These are phyloP conservation scores for Ichneumoninae sp. DNA, from an alignment of 2,888 invertebrate genomes.

Conservation along the genomic window DNA sequence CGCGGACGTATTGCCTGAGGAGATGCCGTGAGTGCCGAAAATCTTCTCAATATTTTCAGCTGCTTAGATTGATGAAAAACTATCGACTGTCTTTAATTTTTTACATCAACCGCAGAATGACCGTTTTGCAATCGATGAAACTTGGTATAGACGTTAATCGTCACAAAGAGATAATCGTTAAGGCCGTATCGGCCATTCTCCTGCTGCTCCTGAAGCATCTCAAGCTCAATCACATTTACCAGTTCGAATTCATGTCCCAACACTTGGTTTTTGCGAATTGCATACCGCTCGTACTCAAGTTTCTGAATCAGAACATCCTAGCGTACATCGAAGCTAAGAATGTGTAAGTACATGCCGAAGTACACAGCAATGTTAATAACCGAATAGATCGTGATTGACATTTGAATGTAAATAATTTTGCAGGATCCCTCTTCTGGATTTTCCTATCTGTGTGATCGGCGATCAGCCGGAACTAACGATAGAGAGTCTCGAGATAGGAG, in stretches of 20 bases:
- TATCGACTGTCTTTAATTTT: background rate
- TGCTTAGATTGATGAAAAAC: background rate
- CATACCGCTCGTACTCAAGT: constrained; percentile 98
- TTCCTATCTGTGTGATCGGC: constrained; percentile 97
- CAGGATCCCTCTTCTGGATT: constrained; percentile 96
- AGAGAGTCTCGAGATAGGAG: constrained; percentile 95
- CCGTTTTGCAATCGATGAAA: constrained; percentile 97
- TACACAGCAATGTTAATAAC: background rate
- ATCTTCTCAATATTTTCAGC: background rate
- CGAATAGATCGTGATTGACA: constrained; percentile 35
- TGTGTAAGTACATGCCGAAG: constrained; percentile 85
- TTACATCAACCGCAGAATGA: constrained; percentile 87
- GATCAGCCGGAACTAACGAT: constrained; percentile 97
- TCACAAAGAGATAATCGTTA: constrained; percentile 99
- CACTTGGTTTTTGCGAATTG: constrained; percentile 99
- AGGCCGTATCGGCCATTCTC: constrained; percentile 96
- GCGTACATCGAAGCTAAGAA: constrained; percentile 98
- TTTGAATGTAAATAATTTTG: constrained; percentile 63
- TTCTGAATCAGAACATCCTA: constrained; percentile 99
- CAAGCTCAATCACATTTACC: constrained; percentile 98
- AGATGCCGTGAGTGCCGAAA: constrained; percentile 92
- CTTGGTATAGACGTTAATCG: constrained; percentile 98
- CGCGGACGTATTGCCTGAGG: constrained; percentile 98
- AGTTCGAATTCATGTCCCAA: constrained; percentile 99
- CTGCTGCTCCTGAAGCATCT: constrained; percentile 98